phyloP scores from a whole-genome alignment of 2,888 invertebrate species.

The Silvanus unidentatus region DNA sequence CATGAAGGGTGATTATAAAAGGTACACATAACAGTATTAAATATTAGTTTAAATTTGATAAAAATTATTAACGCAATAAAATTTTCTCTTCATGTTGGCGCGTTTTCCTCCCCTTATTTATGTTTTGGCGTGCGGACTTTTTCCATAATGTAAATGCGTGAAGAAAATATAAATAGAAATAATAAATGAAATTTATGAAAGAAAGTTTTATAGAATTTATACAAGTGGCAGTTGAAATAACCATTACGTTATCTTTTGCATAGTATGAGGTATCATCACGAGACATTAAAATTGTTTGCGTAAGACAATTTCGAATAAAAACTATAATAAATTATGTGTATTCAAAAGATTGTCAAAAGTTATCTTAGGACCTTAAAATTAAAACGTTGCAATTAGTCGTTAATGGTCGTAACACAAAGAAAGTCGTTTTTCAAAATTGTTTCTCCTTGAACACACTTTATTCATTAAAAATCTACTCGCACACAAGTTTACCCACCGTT shows the following conservation, averaged over 20 bases:
- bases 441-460: conserved; percentile 43
- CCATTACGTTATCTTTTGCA: conserved; percentile 5
- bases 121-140: too few relatives aligned
- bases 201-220: not conserved
- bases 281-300: conserved; percentile 22
- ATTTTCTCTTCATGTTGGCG: too few relatives aligned
- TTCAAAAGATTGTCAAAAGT: conserved; percentile 45
- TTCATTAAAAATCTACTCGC: conserved; percentile 32
- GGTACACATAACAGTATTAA: too few relatives aligned
- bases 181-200: conserved; percentile 3
- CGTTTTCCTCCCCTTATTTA: too few relatives aligned
- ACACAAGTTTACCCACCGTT: too few relatives aligned
- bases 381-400: conserved; percentile 46
- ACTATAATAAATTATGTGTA: conserved; percentile 37
- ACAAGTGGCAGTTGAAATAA: not conserved
- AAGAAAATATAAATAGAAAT: not conserved
- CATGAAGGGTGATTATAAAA: too few relatives aligned
- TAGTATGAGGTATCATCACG: not conserved
- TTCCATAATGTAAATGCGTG: too few relatives aligned
- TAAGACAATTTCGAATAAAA: conserved; percentile 22
- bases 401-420: conserved; percentile 46
- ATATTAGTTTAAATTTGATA: too few relatives aligned
- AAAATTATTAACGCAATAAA: too few relatives aligned
- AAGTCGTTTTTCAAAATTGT: conserved; percentile 48
- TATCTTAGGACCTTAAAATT: conserved; percentile 41